A percentile compares a stretch with the other conserved stretches of the same genome.
Conservation (phyloP, 2,888 invertebrate genomes). For the Catocala sponsa region DNA sequence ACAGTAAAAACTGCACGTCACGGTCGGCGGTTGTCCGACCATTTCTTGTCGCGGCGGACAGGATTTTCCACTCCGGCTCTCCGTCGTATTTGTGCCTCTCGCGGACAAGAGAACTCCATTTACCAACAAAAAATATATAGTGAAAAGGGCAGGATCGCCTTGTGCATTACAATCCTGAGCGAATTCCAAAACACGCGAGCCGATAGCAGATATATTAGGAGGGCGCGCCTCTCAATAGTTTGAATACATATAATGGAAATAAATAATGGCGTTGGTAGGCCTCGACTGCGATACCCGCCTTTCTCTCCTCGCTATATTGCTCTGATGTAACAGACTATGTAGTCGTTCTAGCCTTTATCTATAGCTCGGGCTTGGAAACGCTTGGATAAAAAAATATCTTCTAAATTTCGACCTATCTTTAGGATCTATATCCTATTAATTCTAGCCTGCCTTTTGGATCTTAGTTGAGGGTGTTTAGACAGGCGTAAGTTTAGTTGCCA, state of each 20-base stretch:
- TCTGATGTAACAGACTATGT: no score
- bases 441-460: no score
- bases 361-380: no score
- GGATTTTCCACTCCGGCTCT: constrained; percentile 73
- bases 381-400: no score
- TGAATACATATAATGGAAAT: constrained; percentile 37
- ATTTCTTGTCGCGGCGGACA: constrained; percentile 71
- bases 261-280: constrained; percentile 36
- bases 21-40: constrained; percentile 53
- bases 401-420: no score
- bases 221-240: constrained; percentile 35
- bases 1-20: constrained; percentile 71
- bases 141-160: constrained; percentile 61
- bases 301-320: not conserved
- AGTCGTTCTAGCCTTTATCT: no score
- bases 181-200: constrained; percentile 45
- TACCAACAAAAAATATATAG: constrained; percentile 75
- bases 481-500: no score
- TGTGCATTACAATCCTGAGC: constrained; percentile 51
- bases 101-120: constrained; percentile 81
- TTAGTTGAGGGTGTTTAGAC: no score
- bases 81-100: constrained; percentile 70
- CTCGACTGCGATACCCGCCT: not conserved
- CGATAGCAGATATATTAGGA: constrained; percentile 48
- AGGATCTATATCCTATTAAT: no score